These are phyloP conservation scores for Formicarius rufipectus DNA, from an alignment of 2,113 vertebrate species.

Conservation along the genomic window DNA sequence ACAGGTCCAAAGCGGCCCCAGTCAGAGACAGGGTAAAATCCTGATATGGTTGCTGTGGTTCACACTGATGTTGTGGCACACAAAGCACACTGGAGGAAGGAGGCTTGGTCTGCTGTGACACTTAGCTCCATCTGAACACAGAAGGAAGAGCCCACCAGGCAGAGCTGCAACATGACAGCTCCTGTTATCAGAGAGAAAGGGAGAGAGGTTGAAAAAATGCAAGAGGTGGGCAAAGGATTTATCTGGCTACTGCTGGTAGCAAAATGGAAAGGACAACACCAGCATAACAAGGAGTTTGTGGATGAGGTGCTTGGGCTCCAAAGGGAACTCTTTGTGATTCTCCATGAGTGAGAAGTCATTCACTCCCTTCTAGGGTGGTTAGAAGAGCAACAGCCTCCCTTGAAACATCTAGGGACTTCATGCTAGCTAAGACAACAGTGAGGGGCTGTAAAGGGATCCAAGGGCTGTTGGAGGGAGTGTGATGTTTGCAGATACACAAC, in stretches of 20 bases:
- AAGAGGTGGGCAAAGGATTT: not conserved
- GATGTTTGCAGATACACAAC: not conserved
- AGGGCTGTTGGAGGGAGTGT: not conserved
- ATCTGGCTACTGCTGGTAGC: not conserved
- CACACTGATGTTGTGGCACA: not conserved
- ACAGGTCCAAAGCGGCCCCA: not conserved
- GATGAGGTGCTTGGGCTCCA: not conserved
- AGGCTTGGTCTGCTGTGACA: not conserved
- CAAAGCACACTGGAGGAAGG: not conserved
- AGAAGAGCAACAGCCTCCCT: not conserved
- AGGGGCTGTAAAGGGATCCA: not conserved
- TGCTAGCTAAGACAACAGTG: rapidly evolving
- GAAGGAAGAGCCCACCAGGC: not conserved
- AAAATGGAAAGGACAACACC: not conserved
- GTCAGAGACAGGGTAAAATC: not conserved
- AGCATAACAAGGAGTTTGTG: not conserved
- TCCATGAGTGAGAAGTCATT: not conserved
- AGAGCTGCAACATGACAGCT: not conserved
- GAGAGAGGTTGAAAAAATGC: not conserved
- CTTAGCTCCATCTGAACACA: not conserved
- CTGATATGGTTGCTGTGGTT: not conserved
- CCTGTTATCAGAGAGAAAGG: not conserved
- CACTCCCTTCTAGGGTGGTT: not conserved
- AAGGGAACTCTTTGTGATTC: not conserved
- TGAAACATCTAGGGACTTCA: not conserved